phyloP scores from a whole-genome alignment of 2,797 vertebrate species.

The Betta splendens region DNA sequence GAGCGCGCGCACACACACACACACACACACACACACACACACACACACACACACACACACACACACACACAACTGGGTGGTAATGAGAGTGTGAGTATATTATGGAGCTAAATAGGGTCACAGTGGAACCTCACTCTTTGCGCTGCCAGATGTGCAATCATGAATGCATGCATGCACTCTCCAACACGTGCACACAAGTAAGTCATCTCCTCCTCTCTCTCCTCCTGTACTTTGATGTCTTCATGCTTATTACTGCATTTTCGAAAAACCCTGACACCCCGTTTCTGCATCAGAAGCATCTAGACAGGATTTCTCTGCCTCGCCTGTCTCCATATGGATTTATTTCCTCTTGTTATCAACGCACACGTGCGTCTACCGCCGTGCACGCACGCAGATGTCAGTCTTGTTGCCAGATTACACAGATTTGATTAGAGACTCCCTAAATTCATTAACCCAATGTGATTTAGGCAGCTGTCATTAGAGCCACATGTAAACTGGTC shows the following conservation, averaged over 20 bases:
- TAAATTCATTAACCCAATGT: conserved; percentile 79
- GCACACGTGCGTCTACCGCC: conserved; percentile 21
- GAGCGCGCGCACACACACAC: conserved; percentile 28
- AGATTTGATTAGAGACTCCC: conserved; percentile 79
- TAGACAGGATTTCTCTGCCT: conserved; percentile 25
- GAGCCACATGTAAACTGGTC: conserved; percentile 73
- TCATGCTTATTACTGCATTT: conserved; percentile 50
- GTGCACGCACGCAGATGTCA: conserved; percentile 52
- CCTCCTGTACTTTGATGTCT: conserved; percentile 45
- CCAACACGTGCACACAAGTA: conserved; percentile 34
- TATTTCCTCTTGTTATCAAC: conserved; percentile 51
- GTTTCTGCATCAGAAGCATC: conserved; percentile 40
- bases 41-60: conserved; percentile 7
- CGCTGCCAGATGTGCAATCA: conserved; percentile 67
- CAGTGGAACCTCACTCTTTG: conserved; percentile 49
- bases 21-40: conserved; percentile 12
- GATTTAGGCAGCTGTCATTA: conserved; percentile 77
- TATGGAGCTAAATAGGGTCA: conserved; percentile 67
- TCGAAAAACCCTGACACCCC: conserved; percentile 35
- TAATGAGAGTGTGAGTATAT: conserved; percentile 63
- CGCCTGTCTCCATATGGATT: conserved; percentile 29
- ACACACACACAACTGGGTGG: conserved; percentile 35
- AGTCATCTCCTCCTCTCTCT: conserved; percentile 9
- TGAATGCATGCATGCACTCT: conserved; percentile 50
- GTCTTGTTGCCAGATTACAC: conserved; percentile 75